These are phyloP conservation scores for Cheilosia impressa DNA, from an alignment of 2,888 invertebrate species.

Conservation along the genomic window DNA sequence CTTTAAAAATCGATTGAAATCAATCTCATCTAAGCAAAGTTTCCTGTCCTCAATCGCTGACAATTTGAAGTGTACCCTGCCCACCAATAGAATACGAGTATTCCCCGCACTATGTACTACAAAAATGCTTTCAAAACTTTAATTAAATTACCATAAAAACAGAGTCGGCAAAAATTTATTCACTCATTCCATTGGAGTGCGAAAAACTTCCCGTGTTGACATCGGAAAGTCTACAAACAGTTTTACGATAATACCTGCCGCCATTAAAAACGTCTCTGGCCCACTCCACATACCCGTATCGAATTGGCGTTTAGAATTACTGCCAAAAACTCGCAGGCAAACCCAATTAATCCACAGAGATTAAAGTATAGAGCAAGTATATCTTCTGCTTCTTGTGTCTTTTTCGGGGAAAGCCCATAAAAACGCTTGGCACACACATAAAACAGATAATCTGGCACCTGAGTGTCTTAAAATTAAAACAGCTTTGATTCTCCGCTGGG, in stretches of 20 bases:
- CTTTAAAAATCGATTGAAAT: too few relatives aligned
- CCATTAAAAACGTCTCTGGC: slow-evolving; percentile 39
- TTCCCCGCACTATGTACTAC: too few relatives aligned
- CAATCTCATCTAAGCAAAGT: too few relatives aligned
- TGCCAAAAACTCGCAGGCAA: slow-evolving; percentile 48
- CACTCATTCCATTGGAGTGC: too few relatives aligned
- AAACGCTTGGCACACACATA: slow-evolving; percentile 70
- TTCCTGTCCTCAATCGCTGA: too few relatives aligned
- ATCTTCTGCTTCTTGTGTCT: slow-evolving; percentile 6
- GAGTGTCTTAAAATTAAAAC: slow-evolving; percentile 75
- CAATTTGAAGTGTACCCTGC: too few relatives aligned
- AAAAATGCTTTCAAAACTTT: neutral
- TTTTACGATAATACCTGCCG: slow-evolving; percentile 45
- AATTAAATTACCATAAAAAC: slow-evolving; percentile 7
- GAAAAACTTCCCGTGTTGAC: neutral
- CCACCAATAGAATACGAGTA: too few relatives aligned
- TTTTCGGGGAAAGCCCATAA: slow-evolving; percentile 50
- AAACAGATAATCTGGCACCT: slow-evolving; percentile 75
- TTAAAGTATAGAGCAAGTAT: slow-evolving; percentile 60
- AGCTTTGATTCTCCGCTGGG: slow-evolving; percentile 48
- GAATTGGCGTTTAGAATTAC: slow-evolving; percentile 49
- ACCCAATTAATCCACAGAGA: slow-evolving; percentile 71
- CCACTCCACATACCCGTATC: neutral
- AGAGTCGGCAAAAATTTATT: neutral
- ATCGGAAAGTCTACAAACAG: slow-evolving; percentile 17